Evolutionary conservation across 2,797 vertebrate species (phyloP).

Genomic region (Ataeniobius toweri): DNA sequence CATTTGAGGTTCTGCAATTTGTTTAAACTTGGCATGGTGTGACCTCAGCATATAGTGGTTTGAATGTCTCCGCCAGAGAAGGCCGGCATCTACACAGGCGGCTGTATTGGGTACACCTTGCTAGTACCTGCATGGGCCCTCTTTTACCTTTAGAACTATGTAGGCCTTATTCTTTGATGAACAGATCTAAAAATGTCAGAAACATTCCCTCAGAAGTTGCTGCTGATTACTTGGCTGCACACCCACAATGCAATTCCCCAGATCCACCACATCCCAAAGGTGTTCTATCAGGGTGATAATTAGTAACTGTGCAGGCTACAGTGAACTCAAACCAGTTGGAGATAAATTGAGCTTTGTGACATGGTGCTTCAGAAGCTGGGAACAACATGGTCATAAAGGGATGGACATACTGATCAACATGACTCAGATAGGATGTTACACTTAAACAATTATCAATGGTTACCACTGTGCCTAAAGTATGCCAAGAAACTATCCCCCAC

Average conservation of each 20-base stretch:
- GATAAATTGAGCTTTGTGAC: not conserved
- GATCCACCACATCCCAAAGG: not conserved
- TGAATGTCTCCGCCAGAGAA: not conserved
- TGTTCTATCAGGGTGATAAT: not conserved
- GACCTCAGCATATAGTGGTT: not conserved
- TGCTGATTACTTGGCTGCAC: not conserved
- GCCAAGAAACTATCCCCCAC: not conserved
- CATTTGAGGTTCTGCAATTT: not conserved
- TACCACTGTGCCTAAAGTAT: not conserved
- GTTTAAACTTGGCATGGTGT: not conserved
- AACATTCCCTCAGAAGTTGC: not conserved
- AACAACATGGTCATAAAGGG: too few species aligned
- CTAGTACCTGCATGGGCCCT: not conserved
- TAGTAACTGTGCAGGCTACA: not conserved
- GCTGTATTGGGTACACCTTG: not conserved
- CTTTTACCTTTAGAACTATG: not conserved
- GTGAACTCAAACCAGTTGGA: too few species aligned
- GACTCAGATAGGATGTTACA: not conserved
- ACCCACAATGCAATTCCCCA: not conserved
- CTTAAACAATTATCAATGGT: not conserved
- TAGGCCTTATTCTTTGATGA: not conserved
- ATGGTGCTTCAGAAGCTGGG: too few species aligned
- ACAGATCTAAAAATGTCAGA: not conserved
- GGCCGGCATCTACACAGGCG: not conserved
- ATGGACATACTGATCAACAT: too few species aligned